Evolutionary conservation across 2,797 vertebrate genomes (phyloP).

Genomic region (Trichosurus vulpecula): DNA sequence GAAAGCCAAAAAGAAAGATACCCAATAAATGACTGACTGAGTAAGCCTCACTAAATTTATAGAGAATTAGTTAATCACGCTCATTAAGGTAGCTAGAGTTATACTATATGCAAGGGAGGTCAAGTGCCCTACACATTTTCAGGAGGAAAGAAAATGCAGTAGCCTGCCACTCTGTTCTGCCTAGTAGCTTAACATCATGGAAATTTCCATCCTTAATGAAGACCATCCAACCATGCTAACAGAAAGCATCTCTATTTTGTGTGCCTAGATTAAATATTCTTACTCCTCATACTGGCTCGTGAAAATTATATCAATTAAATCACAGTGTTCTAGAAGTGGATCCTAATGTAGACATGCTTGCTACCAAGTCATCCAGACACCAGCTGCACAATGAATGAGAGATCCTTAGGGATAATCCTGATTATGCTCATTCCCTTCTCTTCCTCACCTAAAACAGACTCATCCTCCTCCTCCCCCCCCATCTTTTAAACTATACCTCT

Average conservation of each 20-base stretch:
- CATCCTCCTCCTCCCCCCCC: slow-evolving; percentile 17
- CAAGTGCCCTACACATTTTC: slow-evolving; percentile 7
- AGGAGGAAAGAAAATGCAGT: neutral
- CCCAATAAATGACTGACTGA: neutral
- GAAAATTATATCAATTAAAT: slow-evolving; percentile 43
- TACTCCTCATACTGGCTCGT: slow-evolving; percentile 20
- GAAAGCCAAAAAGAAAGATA: neutral
- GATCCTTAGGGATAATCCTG: neutral
- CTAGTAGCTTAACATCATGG: slow-evolving; percentile 8
- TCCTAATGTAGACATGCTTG: neutral
- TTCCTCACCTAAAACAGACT: neutral
- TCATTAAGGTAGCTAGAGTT: neutral
- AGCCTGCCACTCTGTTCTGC: neutral
- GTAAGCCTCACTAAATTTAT: neutral
- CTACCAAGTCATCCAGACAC: neutral
- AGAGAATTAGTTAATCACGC: neutral
- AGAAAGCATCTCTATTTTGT: neutral
- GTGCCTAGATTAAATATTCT: neutral
- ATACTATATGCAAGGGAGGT: neutral
- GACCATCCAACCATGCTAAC: neutral
- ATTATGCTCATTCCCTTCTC: neutral
- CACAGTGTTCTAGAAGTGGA: neutral
- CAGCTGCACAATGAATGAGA: neutral
- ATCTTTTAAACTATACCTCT: neutral
- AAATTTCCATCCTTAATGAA: slow-evolving; percentile 38